A percentile compares a stretch with the other conserved stretches of the same genome.
Conservation (phyloP, 2,888 invertebrate species). For the Melitaea athalia region DNA sequence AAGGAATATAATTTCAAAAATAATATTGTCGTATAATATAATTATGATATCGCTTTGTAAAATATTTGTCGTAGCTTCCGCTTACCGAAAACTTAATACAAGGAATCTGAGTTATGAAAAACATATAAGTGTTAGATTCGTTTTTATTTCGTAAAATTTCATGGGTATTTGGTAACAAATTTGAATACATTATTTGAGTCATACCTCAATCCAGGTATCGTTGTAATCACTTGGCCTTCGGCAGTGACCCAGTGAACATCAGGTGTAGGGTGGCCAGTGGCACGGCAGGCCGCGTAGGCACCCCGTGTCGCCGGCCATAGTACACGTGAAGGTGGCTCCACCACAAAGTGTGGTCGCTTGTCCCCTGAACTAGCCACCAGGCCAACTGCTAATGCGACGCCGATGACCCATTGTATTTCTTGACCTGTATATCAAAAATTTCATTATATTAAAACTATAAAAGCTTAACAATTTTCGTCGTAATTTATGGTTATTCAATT, state of each 20-base stretch:
- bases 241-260: conserved; percentile 75
- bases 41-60: too few relatives aligned
- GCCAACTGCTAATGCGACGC: conserved; percentile 53
- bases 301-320: conserved; percentile 75
- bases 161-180: background rate
- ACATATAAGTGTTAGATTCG: too few relatives aligned
- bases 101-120: too few relatives aligned
- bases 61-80: too few relatives aligned
- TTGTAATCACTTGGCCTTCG: conserved; percentile 73
- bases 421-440: conserved; percentile 44
- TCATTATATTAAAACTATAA: background rate
- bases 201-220: conserved; percentile 74
- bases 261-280: conserved; percentile 68
- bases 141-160: too few relatives aligned
- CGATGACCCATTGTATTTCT: conserved; percentile 50
- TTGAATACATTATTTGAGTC: conserved; percentile 5
- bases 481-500: too few relatives aligned
- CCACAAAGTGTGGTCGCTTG: conserved; percentile 71
- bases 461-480: background rate
- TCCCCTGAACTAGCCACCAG: conserved; percentile 55
- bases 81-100: too few relatives aligned
- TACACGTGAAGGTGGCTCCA: conserved; percentile 70
- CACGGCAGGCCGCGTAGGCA: conserved; percentile 69
- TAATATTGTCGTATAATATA: too few relatives aligned
- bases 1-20: too few relatives aligned